Evolutionary conservation across 1,140 invertebrate genomes (phyloP).

Genomic region (Cecropterus lyciades): DNA sequence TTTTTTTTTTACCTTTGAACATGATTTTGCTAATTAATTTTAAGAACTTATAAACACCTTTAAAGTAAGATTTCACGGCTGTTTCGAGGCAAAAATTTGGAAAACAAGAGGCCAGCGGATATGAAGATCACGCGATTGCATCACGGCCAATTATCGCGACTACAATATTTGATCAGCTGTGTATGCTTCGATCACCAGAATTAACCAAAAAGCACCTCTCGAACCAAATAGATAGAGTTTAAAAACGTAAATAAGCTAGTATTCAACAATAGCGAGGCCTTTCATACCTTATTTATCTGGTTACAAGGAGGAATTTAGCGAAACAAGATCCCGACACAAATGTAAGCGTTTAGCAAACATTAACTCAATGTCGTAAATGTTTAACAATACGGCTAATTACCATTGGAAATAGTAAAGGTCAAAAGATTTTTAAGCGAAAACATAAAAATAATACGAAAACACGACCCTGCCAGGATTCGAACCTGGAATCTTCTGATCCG

Average conservation of each 20-base stretch:
- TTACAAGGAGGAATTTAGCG: slow-evolving; percentile 10
- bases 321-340: slow-evolving; percentile 8
- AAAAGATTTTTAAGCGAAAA: slow-evolving; percentile 46
- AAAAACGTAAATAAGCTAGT: slow-evolving; percentile 35
- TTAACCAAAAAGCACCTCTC: slow-evolving; percentile 33
- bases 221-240: slow-evolving; percentile 38
- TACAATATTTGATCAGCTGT: slow-evolving; percentile 82
- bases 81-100: slow-evolving; percentile 37
- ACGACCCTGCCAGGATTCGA: slow-evolving; percentile 81
- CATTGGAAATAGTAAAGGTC: slow-evolving; percentile 40
- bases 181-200: background rate
- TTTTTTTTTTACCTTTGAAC: no score
- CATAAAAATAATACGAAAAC: slow-evolving; percentile 30
- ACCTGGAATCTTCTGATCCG: slow-evolving; percentile 87
- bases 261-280: slow-evolving; percentile 27
- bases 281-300: background rate
- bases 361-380: slow-evolving; percentile 62
- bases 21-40: no score
- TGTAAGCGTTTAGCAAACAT: slow-evolving; percentile 67
- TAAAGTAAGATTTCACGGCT: background rate
- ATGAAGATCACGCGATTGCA: slow-evolving; percentile 76
- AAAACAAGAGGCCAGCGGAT: slow-evolving; percentile 47
- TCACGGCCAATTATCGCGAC: slow-evolving; percentile 80
- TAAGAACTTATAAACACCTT: no score
- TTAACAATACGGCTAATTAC: slow-evolving; percentile 70